Base-by-base conservation (phyloP, 2,888 invertebrate genomes). In the Cheilosia soror region DNA sequence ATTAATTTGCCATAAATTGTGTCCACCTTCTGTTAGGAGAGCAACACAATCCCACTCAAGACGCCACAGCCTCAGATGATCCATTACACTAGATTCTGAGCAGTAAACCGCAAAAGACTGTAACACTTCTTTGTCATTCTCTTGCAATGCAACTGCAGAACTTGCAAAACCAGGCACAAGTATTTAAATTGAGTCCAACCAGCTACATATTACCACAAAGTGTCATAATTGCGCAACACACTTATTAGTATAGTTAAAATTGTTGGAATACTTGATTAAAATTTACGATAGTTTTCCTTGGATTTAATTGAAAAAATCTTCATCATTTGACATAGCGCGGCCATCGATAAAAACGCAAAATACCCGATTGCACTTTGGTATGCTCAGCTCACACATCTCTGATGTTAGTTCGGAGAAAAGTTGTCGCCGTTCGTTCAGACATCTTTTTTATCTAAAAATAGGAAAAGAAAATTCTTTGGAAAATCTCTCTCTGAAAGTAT, bases 391-490 rank as follows among this genome's bases (percentile, higher is more conserved):
- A 55, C 29, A 49, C 44, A 27, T 69, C 40, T 63, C 25, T 27
- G n/a, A n/a, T n/a, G 25, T 40, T 33, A 1, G 37, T 62, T 51
- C 25, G 31, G 55, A 62, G 49, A 62, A 69, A 80, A 84, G 66
- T 71, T 80, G 84, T 84, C 84, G 65, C 69, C 65, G 65, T 40
- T 72, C 9, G 53, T 51, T 72, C 20, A 29, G 47, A 25, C 27
- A 68, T 31, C 71, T 57, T 71, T 65, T 27, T 37, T 25, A 11
- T 75, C 84, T 84, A 79, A 84, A 80, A 80, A 84, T 84, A 84
- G 53, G 29, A 25, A 37, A 66, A 66, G 65, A 40, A 80, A 80
- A 76, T 84, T 84, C 83, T 84, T 84, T 84, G 83, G 84, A 80
- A 84, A 84, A 80, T 80, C 65, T 75, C 69, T 79, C 58, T 9